These are phyloP conservation scores for Girardinus metallicus DNA, from an alignment of 2,797 vertebrate species.

Conservation along the genomic window DNA sequence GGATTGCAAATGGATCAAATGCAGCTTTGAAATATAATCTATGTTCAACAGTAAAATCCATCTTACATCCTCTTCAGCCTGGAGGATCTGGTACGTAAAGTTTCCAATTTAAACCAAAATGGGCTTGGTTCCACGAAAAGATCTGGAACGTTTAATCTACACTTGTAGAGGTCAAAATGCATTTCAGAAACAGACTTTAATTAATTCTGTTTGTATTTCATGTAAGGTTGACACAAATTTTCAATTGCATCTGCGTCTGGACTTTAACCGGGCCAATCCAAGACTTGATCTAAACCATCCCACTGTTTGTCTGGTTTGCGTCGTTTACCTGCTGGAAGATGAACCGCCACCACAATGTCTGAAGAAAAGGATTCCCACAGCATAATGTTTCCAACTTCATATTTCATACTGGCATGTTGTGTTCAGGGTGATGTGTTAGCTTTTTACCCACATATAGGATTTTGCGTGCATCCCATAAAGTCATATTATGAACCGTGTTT, in stretches of 20 bases:
- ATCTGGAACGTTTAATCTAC: neutral
- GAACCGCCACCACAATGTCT: neutral
- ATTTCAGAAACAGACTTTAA: neutral
- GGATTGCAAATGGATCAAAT: neutral
- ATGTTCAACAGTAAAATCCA: neutral
- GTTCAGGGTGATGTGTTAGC: neutral
- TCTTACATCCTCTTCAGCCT: neutral
- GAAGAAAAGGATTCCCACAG: neutral
- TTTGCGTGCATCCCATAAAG: neutral
- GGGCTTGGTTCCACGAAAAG: neutral
- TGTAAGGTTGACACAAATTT: neutral
- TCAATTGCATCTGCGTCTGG: neutral
- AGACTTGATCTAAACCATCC: neutral
- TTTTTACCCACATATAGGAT: neutral
- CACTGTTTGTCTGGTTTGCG: neutral
- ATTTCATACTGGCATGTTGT: neutral
- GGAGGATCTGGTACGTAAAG: neutral
- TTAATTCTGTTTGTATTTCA: neutral
- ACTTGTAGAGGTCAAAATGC: neutral
- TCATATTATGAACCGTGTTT: neutral
- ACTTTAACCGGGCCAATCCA: neutral
- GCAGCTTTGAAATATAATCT: neutral
- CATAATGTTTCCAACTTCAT: neutral
- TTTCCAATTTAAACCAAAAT: slow-evolving; percentile 5
- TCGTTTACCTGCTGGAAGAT: neutral